Percentiles rank a stretch among this genome's conserved stretches.
Evolutionary conservation across 2,113 vertebrate genomes (phyloP).

Genomic region (Addax nasomaculatus): DNA sequence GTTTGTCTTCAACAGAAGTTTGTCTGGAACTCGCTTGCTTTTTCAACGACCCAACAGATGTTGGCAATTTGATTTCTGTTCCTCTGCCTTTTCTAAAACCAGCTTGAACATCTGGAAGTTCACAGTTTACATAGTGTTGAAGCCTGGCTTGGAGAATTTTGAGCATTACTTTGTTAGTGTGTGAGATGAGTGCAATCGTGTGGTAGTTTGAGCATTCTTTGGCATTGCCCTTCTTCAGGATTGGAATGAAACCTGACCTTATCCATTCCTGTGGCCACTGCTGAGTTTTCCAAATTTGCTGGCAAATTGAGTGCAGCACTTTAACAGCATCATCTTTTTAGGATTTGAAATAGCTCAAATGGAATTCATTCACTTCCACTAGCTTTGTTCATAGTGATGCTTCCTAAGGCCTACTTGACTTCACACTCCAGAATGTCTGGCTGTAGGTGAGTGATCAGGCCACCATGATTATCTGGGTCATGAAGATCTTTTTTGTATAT

Average conservation of each 20-base stretch:
- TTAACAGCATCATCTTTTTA: neutral
- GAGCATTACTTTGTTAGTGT: neutral
- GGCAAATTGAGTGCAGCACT: neutral
- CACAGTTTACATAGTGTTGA: neutral
- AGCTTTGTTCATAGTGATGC: neutral
- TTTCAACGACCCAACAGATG: neutral
- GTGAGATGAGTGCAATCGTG: neutral
- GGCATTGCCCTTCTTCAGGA: neutral
- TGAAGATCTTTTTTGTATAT: neutral
- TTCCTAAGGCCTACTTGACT: neutral
- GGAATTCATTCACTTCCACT: neutral
- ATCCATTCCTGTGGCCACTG: neutral
- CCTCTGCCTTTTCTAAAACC: neutral
- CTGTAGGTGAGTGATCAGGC: neutral
- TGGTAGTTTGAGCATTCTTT: neutral
- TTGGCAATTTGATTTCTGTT: neutral
- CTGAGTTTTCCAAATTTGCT: neutral
- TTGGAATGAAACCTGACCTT: neutral
- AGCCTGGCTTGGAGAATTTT: neutral
- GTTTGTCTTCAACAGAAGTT: neutral
- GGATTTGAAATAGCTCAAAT: neutral
- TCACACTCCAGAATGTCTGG: neutral
- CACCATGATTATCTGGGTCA: neutral
- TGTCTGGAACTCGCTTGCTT: neutral
- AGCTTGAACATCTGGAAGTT: neutral